Percentiles rank a stretch among this genome's conserved stretches.
These are phyloP conservation scores for Zaprionus inermis DNA, from an alignment of 1,140 invertebrate genomes.

Conservation along the genomic window DNA sequence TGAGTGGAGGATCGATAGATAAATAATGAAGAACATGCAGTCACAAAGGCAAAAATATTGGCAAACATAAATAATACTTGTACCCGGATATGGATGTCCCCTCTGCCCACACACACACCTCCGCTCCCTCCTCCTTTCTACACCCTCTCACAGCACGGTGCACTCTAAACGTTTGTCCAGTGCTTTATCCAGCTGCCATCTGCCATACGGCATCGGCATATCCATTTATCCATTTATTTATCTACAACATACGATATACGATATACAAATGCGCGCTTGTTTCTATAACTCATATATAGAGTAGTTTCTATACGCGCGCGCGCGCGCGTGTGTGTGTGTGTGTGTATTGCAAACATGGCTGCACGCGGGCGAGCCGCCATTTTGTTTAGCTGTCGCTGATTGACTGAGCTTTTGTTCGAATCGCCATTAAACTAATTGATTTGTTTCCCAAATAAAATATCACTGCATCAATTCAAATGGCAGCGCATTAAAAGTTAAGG, in stretches of 20 bases:
- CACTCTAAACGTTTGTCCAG: constrained; percentile 27
- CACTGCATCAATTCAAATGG: constrained; percentile 7
- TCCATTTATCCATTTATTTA: constrained; percentile 27
- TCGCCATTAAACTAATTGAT: constrained; percentile 49
- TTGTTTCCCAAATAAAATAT: constrained; percentile 44
- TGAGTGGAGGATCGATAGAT: constrained; percentile 22
- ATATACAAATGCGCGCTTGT: background rate
- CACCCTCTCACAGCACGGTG: background rate
- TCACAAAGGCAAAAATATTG: constrained; percentile 15
- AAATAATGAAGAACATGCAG: constrained; percentile 15
- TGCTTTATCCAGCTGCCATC: constrained; percentile 22
- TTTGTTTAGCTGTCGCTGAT: constrained; percentile 47
- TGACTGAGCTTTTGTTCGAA: constrained; percentile 46
- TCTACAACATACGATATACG: constrained; percentile 1
- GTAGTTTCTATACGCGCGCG: background rate
- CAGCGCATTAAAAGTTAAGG: constrained; percentile 39
- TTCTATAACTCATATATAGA: constrained; percentile 7
- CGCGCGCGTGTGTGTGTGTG: constrained; percentile 4
- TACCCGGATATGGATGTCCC: background rate
- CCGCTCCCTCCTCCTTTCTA: too few relatives aligned
- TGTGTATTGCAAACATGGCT: background rate
- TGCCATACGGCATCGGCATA: background rate
- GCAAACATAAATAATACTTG: constrained; percentile 37
- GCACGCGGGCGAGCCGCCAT: constrained; percentile 13
- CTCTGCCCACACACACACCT: background rate